Percentiles rank a stretch among this genome's conserved stretches.
phyloP scores from a whole-genome alignment of 2,113 vertebrate species.

The Gadus chalcogrammus region DNA sequence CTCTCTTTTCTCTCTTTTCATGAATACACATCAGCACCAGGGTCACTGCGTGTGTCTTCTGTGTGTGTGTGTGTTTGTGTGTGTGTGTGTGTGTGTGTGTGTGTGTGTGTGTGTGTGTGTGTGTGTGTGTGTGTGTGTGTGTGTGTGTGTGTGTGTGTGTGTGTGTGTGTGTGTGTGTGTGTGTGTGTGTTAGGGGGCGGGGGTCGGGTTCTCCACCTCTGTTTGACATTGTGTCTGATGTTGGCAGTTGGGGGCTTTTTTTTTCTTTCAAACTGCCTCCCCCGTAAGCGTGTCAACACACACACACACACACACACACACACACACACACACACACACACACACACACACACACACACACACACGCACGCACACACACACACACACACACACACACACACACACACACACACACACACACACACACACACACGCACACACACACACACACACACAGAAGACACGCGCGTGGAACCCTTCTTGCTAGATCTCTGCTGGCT shows the following conservation, averaged over 20 bases:
- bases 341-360: neutral
- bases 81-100: neutral
- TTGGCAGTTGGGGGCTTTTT: constrained; percentile 16
- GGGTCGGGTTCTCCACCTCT: constrained; percentile 44
- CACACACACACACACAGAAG: too few relatives aligned
- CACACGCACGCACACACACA: neutral
- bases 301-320: constrained; percentile 7
- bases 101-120: neutral
- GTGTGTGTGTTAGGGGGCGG: constrained; percentile 20
- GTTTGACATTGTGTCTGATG: constrained; percentile 56
- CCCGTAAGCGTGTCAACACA: neutral
- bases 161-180: neutral
- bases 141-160: neutral
- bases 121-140: neutral
- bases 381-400: neutral
- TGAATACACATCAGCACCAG: constrained; percentile 59
- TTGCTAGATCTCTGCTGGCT: constrained; percentile 17
- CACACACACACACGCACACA: neutral
- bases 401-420: constrained; percentile 3
- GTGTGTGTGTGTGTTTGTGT: neutral
- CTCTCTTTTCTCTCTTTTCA: constrained; percentile 38
- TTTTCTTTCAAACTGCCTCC: neutral
- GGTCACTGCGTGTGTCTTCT: neutral
- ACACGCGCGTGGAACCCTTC: neutral
- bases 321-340: neutral